Evolutionary conservation across 1,140 invertebrate species (phyloP).

Genomic region (Globodera rostochiensis): DNA sequence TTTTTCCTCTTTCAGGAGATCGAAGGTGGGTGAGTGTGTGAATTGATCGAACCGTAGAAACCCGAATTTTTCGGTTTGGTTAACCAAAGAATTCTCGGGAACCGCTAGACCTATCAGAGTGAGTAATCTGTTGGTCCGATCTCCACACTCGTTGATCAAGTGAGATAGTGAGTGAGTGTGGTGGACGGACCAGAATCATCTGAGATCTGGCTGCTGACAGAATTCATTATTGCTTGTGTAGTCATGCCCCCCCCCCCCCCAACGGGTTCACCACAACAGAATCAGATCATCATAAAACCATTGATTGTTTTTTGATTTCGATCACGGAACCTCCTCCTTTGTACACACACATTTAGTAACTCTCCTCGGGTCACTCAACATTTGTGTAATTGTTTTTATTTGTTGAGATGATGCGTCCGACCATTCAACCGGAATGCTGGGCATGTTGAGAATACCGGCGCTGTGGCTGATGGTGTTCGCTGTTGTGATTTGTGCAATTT

Average conservation of each 20-base stretch:
- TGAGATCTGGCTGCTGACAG: no score
- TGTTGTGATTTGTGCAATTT: conserved; percentile 63
- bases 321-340: not conserved
- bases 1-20: conserved; percentile 74
- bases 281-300: no score
- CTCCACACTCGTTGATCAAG: no score
- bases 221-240: no score
- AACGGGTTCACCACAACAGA: no score
- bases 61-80: no score
- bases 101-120: no score
- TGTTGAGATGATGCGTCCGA: conserved; percentile 68
- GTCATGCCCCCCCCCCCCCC: no score
- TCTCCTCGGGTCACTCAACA: not conserved
- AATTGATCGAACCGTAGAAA: not conserved
- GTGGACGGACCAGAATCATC: no score
- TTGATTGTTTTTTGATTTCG: no score
- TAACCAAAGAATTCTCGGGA: not conserved
- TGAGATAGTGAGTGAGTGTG: no score
- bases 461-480: conserved; percentile 61
- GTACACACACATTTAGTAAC: not conserved
- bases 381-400: not conserved
- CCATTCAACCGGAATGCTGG: conserved; percentile 48
- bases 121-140: no score
- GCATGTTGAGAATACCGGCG: conserved; percentile 51
- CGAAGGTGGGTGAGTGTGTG: conserved; percentile 28